Evolutionary conservation across 2,113 vertebrate genomes (phyloP), one percentile per base, ranked within the genome.

Genomic region (Melozone crissalis): DNA sequence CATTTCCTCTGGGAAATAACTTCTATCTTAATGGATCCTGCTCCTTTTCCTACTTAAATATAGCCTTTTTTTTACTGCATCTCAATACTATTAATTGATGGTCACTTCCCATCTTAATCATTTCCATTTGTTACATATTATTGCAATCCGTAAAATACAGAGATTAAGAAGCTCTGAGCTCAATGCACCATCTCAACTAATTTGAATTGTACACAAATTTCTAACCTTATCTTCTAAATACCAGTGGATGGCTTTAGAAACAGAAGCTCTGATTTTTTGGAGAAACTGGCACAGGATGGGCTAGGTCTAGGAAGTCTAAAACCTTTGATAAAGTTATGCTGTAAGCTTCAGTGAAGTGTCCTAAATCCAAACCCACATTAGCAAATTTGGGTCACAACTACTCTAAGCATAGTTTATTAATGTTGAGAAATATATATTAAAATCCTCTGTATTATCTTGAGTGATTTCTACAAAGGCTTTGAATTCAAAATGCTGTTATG

Each of bases 381-480:
- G 65, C 16, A 94, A 94, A 87, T 91, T 93, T 93, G 84, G 77
- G 80, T 82, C 89, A 92, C 61, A 78, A 78, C 46, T 92, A 49
- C 57, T 58, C 44, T 75, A 89, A 80, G 61, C 35, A 47, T 43
- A 73, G 43, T 77, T 91, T 93, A 83, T 83, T 87, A 74, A 69
- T 76, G 49, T 65, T 3, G 0, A 93, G 78, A 93, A 93, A 87
- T 54, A 61, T 59, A 62, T 85, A 76, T 77, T 80, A 52, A 95
- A 95, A 94, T 91, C 59, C 55, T 90, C 52, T 67, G 17, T 43
- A 63, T 89, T 95, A 74, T 67, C 30, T 78, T 80, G 57, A 6
- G 35, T 80, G 39, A 57, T 86, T 94, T 80, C 65, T 93, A 52
- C 52, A 78, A 74, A 88, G 24, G 8, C 13, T 87, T 84, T 65